Percentiles rank a stretch among this genome's conserved stretches.
Conservation (phyloP, 2,888 invertebrate genomes). For the Bombylius discolor region DNA sequence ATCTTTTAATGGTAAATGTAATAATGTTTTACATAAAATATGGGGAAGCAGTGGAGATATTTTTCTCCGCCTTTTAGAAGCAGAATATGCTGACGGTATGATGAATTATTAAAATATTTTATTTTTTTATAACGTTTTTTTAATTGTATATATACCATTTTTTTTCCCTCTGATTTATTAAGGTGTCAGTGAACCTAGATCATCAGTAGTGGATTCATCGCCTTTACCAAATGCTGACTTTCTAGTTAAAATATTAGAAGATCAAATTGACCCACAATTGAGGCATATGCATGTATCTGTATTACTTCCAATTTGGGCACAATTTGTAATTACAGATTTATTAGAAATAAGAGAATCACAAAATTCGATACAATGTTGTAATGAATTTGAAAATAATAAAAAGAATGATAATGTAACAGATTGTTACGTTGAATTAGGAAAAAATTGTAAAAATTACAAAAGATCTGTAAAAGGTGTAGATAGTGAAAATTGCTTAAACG, state of each 20-base stretch:
- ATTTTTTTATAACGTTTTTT: background rate
- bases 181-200: constrained; percentile 32
- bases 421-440: constrained; percentile 40
- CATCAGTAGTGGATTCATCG: constrained; percentile 40
- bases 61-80: constrained; percentile 56
- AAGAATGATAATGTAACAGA: constrained; percentile 25
- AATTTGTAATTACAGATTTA: constrained; percentile 59
- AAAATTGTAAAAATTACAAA: constrained; percentile 50
- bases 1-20: constrained; percentile 71
- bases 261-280: constrained; percentile 38
- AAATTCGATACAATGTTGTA: constrained; percentile 41
- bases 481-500: constrained; percentile 47
- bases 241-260: constrained; percentile 45
- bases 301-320: constrained; percentile 67
- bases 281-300: constrained; percentile 65
- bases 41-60: constrained; percentile 74
- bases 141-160: background rate
- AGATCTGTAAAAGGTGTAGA: constrained; percentile 56
- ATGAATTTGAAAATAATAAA: constrained; percentile 12
- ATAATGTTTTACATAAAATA: constrained; percentile 71
- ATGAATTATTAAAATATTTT: no score
- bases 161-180: background rate
- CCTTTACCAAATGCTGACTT: constrained; percentile 48
- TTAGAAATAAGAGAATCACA: constrained; percentile 50
- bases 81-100: constrained; percentile 51